Evolutionary conservation across 35 echinoderm and acorn worm species (phyloP).

Genomic region (Anneissia japonica): DNA sequence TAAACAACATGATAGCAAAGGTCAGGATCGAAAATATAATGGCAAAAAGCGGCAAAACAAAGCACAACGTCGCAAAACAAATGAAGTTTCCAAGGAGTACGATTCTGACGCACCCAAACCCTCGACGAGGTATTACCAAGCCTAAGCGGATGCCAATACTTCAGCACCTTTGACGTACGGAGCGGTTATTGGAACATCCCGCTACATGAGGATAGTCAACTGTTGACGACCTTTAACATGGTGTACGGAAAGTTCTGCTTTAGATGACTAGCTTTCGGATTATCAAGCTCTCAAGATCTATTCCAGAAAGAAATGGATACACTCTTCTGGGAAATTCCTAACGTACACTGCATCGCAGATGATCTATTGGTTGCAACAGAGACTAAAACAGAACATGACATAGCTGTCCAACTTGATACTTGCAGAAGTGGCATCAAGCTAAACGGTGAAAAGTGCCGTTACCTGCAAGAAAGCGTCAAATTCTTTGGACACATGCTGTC

Average conservation of each 20-base stretch:
- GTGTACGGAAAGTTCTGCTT: slow-evolving; percentile 3
- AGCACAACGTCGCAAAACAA: no score
- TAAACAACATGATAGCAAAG: no score
- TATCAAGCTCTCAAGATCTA: background rate
- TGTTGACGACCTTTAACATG: background rate
- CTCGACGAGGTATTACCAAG: slow-evolving; percentile 1
- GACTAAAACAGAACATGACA: no score
- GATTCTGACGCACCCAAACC: background rate
- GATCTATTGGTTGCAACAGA: no score
- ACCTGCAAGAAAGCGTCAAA: slow-evolving; percentile 12
- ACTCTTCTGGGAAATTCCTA: background rate
- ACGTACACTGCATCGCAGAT: slow-evolving; percentile 8
- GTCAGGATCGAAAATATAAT: no score
- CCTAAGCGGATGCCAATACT: background rate
- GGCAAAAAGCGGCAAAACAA: no score
- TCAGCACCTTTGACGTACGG: background rate
- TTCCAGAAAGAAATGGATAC: no score
- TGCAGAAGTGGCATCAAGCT: no score
- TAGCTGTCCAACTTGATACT: no score
- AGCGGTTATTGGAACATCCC: slow-evolving; percentile 1
- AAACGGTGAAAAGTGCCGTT: background rate
- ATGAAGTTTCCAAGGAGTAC: no score
- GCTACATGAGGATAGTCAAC: background rate
- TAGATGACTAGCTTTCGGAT: slow-evolving; percentile 15
- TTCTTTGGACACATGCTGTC: background rate